Conservation (phyloP, 2,888 invertebrate species). For the Noctua janthina region DNA sequence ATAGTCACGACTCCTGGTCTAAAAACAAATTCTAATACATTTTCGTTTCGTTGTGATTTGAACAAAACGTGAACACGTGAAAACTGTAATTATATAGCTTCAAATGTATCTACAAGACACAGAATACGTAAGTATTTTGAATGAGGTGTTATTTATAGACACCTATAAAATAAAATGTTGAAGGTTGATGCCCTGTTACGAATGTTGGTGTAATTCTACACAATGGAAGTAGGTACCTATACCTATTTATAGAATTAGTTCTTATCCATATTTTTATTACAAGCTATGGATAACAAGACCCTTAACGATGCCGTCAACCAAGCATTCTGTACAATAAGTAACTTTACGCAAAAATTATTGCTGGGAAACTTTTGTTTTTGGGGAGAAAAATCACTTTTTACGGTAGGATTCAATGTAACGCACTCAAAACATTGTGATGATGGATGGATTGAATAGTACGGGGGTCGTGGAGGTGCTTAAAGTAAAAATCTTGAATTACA, state of each 20-base stretch:
- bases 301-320: too few species aligned
- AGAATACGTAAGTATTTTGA: background rate
- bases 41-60: constrained; percentile 19
- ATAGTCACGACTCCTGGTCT: constrained; percentile 31
- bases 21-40: constrained; percentile 17
- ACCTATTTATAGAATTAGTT: background rate
- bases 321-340: too few species aligned
- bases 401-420: too few species aligned
- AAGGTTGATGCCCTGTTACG: background rate
- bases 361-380: too few species aligned
- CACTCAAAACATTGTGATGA: too few species aligned
- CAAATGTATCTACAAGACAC: background rate
- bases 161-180: background rate
- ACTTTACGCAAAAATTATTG: too few species aligned
- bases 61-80: constrained; percentile 39
- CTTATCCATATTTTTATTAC: background rate
- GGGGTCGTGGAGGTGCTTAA: too few species aligned
- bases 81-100: constrained; percentile 2
- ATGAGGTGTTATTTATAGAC: background rate
- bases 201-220: background rate
- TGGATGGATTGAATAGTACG: too few species aligned
- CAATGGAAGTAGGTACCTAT: background rate
- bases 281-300: background rate
- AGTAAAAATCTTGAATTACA: too few species aligned
- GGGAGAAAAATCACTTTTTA: too few species aligned